Conservation (phyloP, 2,113 vertebrate genomes). For the Manacus vitellinus region DNA sequence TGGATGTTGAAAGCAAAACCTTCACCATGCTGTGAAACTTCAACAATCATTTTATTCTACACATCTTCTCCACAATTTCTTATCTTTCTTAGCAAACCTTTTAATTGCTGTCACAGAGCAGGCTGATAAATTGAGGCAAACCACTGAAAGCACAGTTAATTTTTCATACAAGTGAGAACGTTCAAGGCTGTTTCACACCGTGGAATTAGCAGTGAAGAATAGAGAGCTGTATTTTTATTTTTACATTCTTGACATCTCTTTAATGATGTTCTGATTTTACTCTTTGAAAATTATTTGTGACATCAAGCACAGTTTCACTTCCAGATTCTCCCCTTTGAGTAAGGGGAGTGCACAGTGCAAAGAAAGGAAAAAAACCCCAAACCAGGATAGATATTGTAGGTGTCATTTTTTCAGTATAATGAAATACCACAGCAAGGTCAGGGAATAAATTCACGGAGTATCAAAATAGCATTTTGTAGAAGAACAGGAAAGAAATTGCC, state of each 20-base stretch:
- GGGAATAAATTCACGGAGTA: background rate
- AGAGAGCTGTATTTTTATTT: background rate
- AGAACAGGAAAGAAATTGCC: background rate
- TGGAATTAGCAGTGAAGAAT: background rate
- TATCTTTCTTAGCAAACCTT: background rate
- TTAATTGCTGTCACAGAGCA: slow-evolving; percentile 18
- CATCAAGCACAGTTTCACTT: background rate
- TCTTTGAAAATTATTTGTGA: background rate
- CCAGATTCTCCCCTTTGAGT: background rate
- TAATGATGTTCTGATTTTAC: background rate
- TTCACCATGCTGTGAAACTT: background rate
- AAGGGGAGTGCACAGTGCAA: background rate
- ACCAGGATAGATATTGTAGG: background rate
- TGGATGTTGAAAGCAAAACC: background rate
- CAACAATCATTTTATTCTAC: background rate
- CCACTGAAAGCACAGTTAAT: background rate
- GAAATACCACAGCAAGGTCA: background rate
- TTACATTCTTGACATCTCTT: background rate
- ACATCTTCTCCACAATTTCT: background rate
- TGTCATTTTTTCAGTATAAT: background rate
- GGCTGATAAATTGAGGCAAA: background rate
- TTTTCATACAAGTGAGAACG: slow-evolving; percentile 4
- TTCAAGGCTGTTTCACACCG: background rate
- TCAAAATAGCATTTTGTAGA: background rate
- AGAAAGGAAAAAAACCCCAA: background rate